A percentile compares a stretch with the other conserved stretches of the same genome.
Evolutionary conservation across 2,113 vertebrate species (phyloP).

Genomic region (western clawed frog (Xenopus tropicalis)): DNA sequence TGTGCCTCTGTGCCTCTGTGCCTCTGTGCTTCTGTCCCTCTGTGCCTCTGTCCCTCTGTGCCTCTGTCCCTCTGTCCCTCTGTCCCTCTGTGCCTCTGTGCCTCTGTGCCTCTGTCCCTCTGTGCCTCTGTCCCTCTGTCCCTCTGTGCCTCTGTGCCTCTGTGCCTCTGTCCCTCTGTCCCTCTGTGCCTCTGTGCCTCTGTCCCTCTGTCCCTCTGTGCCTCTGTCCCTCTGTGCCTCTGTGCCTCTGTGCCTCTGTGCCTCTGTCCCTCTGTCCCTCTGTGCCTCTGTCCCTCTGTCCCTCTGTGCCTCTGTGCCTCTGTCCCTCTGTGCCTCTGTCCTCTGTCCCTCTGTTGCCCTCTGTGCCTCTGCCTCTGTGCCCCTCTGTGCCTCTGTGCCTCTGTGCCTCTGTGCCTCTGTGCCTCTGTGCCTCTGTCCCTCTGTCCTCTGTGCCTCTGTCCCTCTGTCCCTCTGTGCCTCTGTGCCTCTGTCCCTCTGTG

Average conservation of each 20-base stretch:
- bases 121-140: background rate
- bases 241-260: background rate
- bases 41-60: no score
- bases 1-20: background rate
- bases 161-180: background rate
- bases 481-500: no score
- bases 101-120: background rate
- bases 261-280: background rate
- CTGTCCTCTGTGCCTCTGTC: no score
- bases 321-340: background rate
- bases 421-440: background rate
- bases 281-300: no score
- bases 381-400: no score
- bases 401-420: no score
- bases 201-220: no score
- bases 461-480: constrained; percentile 1
- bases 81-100: background rate
- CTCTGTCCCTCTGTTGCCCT: background rate
- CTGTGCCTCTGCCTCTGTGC: background rate
- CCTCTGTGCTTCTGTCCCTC: no score
- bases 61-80: no score
- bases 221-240: no score
- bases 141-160: background rate
- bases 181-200: background rate
- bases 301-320: constrained; percentile 12